Base-by-base conservation (phyloP, 2,797 vertebrate species). In the Falco biarmicus region DNA sequence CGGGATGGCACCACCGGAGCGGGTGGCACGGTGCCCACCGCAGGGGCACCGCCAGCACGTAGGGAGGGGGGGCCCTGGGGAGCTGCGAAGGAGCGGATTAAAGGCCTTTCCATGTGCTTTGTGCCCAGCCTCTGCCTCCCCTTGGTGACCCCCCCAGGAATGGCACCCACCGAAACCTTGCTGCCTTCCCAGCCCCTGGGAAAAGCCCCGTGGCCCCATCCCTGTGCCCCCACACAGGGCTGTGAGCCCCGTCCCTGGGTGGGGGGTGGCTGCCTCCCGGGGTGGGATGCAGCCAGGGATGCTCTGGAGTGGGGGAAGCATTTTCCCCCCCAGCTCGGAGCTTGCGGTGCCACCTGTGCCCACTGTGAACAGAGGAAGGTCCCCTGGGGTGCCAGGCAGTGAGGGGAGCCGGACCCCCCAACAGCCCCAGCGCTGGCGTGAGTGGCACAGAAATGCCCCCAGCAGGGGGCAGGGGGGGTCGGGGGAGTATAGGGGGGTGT, bases 101-200 rank as follows among this genome's bases (percentile, higher is more conserved):
- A 96, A 92, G 10, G 34, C 43, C 34, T 87, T 87, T 51, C 59
- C 4, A 1, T 7, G 0, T 9, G 89, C 64, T 83, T 57, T 29
- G 31, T 4, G 26, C 37, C 74, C 19, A 0, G 13, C 12, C 34
- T 45, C 50, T 0, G 26, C 25, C 31, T 78, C 68, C 51, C 26
- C 12, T 69, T 18, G 28, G 45, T n/a, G 81, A 24, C 13, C 13
- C 17, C 39, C 16, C 14, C 0, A 3, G 69, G 47, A 65, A 48
- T 0, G 15, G 22, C 39, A 43, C 76, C 51, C 3, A 0, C 31
- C 1, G 0, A 32, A 37, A 18, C 25, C 59, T 54, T 16, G 0
- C 2, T 3, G 2, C 12, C 24, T 41, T 31, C 56, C 1, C 43
- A 41, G 21, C 22, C 57, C 24, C 31, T 1, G 0, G 75, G 34